Base-by-base conservation (phyloP, 1,140 invertebrate genomes). In the Acromyrmex echinatior region DNA sequence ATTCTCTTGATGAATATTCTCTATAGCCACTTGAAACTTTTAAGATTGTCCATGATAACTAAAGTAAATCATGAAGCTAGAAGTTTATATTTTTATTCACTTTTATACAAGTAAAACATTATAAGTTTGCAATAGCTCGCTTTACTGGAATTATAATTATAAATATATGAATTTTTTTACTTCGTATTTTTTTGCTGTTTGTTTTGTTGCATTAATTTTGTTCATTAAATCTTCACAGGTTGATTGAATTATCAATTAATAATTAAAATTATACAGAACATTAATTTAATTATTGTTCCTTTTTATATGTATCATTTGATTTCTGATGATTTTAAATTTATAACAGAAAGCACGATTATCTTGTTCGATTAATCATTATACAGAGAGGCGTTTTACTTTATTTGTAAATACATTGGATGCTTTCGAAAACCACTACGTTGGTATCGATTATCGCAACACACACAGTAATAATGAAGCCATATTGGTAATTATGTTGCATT, bases 401-500 rank as follows among this genome's bases (percentile, higher is more conserved):
- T 60, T 81, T 81, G 49, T 45, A 71, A 58, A 49, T 63, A 62
- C 39, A 28, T n/a, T 62, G 53, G 18, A 45, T 62, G 56, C 28
- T 60, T 73, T 60, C 39, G 35, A 60, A 74, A 82, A 49, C 16
- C 25, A 74, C 25, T 58, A 56, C 31, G 18, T 63, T 62, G 56
- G n/a, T 82, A 73, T 82, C 70, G 70, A 74, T 21, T 58, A 4
- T 63, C 9, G 31, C 31, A n/a, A 74, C n/a, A 31, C 21, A 74
- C n/a, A 25, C 18, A 14, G 9, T 62, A 84, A 49, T 84, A 74
- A 84, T 28, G 70, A 62, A 84, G 56, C 80, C 56, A 84, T 62
- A 84, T 84, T 74, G n/a, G 56, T 84, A 84, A 74, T 84, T 63
- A 76, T 84, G 56, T 84, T 84, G 39, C 56, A 76, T 84, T 84